A percentile compares a stretch with the other conserved stretches of the same genome.
Conservation (phyloP, 2,888 invertebrate species). For the Lasioglossum morio region DNA sequence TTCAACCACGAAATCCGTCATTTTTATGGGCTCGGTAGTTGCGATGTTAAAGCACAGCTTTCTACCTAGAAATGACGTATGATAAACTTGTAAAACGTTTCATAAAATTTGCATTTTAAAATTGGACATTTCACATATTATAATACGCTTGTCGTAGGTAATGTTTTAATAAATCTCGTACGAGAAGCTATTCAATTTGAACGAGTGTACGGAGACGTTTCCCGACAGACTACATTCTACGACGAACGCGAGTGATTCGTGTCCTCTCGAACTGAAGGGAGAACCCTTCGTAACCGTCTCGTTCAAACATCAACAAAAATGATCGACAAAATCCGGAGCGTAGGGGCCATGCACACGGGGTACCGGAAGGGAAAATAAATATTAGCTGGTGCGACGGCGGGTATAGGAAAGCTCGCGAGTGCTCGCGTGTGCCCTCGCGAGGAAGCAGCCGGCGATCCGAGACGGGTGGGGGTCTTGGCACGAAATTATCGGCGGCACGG, state of each 20-base stretch:
- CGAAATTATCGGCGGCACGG: constrained; percentile 64
- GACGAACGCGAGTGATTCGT: neutral
- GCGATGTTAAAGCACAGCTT: neutral
- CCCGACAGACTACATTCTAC: neutral
- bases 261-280: neutral
- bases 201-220: neutral
- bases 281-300: neutral
- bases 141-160: neutral
- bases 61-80: neutral
- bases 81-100: neutral
- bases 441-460: constrained; percentile 17
- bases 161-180: neutral
- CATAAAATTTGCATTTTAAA: neutral
- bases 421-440: constrained; percentile 16
- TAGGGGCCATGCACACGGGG: neutral
- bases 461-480: constrained; percentile 38
- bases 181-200: neutral
- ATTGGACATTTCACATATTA: neutral
- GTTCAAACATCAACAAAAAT: neutral
- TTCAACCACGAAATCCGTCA: too few species aligned
- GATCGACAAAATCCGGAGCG: neutral
- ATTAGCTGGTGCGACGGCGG: neutral
- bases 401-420: neutral
- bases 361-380: constrained; percentile 11
- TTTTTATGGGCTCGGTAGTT: too few species aligned